phyloP scores from a whole-genome alignment of 1,140 invertebrate genomes.

The Berghia stephanieae region DNA sequence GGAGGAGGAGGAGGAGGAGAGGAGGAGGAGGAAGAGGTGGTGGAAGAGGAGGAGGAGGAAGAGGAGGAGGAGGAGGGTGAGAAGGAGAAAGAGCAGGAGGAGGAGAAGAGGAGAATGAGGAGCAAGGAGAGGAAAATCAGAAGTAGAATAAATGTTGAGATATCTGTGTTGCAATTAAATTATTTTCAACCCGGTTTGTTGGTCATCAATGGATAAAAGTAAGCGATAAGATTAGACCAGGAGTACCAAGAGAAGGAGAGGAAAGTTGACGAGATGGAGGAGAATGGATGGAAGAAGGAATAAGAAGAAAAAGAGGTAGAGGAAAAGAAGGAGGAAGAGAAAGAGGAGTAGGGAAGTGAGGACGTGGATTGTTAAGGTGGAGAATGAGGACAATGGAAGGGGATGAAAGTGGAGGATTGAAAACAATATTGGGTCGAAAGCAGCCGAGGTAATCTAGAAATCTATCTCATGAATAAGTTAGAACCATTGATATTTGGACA shows the following conservation, averaged over 20 bases:
- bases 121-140: not conserved
- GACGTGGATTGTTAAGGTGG: not conserved
- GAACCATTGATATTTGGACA: not conserved
- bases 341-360: not conserved
- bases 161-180: not conserved
- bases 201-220: not conserved
- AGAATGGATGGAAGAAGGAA: not conserved
- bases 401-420: not conserved
- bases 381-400: not conserved
- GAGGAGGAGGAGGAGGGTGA: too few species aligned
- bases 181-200: not conserved
- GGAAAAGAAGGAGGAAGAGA: too few species aligned
- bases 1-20: not conserved
- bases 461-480: not conserved
- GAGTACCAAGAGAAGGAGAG: not conserved
- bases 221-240: not conserved
- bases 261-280: not conserved
- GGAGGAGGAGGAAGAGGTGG: too few species aligned
- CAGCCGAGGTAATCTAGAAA: too few species aligned
- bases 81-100: not conserved
- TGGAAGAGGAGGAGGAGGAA: too few species aligned
- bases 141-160: too few species aligned
- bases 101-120: too few species aligned
- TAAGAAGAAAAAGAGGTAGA: not conserved
- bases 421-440: too few species aligned